phyloP scores from a whole-genome alignment of 2,113 vertebrate genomes.

The Scopus umbretta region DNA sequence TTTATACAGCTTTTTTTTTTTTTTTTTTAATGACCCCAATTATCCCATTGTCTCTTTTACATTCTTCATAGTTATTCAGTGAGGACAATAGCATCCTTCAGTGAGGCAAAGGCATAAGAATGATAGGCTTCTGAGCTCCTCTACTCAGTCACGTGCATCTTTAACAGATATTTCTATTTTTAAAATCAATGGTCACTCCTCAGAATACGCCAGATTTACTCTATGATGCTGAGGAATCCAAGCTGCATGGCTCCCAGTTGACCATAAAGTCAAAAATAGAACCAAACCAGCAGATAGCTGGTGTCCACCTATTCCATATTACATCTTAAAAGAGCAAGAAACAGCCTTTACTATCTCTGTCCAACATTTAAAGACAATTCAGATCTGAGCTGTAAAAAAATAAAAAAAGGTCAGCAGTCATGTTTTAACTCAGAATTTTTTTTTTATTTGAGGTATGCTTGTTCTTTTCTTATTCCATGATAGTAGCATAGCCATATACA shows the following conservation, averaged over 20 bases:
- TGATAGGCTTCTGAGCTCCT: background rate
- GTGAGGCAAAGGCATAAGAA: background rate
- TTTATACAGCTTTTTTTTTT: background rate
- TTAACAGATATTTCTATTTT: slow-evolving; percentile 32
- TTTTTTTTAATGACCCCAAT: background rate
- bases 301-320: background rate
- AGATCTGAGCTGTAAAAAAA: background rate
- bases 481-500: slow-evolving; percentile 86
- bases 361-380: slow-evolving; percentile 39
- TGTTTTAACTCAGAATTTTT: slow-evolving; percentile 79
- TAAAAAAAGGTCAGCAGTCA: slow-evolving; percentile 54
- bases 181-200: slow-evolving; percentile 50
- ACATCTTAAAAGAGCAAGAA: background rate
- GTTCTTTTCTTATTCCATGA: slow-evolving; percentile 84
- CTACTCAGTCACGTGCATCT: slow-evolving; percentile 1
- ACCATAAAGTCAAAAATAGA: slow-evolving; percentile 28
- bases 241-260: background rate
- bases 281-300: background rate
- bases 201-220: background rate
- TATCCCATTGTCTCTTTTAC: slow-evolving; percentile 21
- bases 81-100: slow-evolving; percentile 51
- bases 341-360: slow-evolving; percentile 18
- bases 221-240: slow-evolving; percentile 20
- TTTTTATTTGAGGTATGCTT: slow-evolving; percentile 86
- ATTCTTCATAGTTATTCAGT: slow-evolving; percentile 19